Conservation (phyloP, 2,113 vertebrate genomes). For the Micronycteris hirsuta region DNA sequence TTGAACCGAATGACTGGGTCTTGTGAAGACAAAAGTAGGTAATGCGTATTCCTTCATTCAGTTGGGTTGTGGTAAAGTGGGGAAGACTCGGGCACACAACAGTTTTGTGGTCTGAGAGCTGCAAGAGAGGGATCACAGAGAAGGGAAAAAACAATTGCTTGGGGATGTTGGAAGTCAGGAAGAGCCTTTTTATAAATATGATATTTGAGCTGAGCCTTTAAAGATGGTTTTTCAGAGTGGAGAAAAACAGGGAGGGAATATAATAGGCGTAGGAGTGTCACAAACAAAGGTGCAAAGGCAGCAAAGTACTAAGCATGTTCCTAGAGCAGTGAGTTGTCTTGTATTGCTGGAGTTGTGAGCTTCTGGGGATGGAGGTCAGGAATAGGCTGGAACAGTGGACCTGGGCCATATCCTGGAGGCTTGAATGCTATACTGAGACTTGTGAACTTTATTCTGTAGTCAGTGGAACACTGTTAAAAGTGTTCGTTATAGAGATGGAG, state of each 20-base stretch:
- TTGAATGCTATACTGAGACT: background rate
- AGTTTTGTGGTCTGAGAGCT: background rate
- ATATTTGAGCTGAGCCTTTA: constrained; percentile 8
- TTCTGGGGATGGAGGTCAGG: background rate
- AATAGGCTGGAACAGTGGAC: background rate
- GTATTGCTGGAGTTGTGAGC: background rate
- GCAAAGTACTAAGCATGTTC: background rate
- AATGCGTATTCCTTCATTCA: background rate
- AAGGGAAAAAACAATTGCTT: background rate
- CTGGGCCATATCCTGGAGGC: background rate
- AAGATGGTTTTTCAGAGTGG: background rate
- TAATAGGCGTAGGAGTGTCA: background rate
- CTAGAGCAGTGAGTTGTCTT: background rate
- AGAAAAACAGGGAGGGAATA: background rate
- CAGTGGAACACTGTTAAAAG: background rate
- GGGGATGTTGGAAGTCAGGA: background rate
- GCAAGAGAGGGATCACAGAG: background rate
- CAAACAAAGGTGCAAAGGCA: background rate
- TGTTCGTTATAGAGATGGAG: background rate
- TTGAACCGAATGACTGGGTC: background rate
- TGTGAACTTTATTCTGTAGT: background rate
- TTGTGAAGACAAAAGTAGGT: constrained; percentile 1
- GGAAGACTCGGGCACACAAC: background rate
- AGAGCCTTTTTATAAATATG: constrained; percentile 31
- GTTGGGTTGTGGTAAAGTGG: background rate